Evolutionary conservation across 2,797 vertebrate species (phyloP), one percentile per base, ranked within the genome.

Genomic region (Coluber constrictor): DNA sequence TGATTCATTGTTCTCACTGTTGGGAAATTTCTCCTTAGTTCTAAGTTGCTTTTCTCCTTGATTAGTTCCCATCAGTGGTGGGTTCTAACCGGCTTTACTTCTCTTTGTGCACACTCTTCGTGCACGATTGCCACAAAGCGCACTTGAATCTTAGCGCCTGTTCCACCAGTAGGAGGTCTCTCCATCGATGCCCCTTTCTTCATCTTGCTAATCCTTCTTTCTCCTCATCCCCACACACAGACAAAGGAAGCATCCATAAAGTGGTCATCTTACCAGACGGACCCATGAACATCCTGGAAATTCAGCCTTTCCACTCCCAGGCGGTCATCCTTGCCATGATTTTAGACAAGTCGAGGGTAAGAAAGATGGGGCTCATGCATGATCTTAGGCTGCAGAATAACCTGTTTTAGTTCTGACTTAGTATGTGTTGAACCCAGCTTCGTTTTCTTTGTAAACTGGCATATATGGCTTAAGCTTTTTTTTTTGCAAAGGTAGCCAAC

Each of bases 171-270:
- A 18, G n/a, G 29, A 15, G 20, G 8, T 25, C 88, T 29, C n/a
- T 18, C n/a, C 8, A 86, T 43, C 32, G 9, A 51, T 8, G 5
- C 3, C 2, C 25, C 59, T 86, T 25, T 11, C 12, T 47, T 8
- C n/a, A 3, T 18, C 43, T 55, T 6, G 15, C 32, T 56, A 63
- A 90, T 90, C 57, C 90, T 7, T 1, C 57, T 95, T 92, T 70
- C n/a, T 70, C 18, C 20, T 9, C 27, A 60, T 93, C 93, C 93
- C 89, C 90, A 10, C 25, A 66, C 91, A 37, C 63, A 98, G 98
- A 98, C 95, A 97, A 94, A 83, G 98, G 98, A 12, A 97, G 97
- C 92, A 96, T 98, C 93, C 98, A 98, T 95, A 98, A 98, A 94
- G 95, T 98, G 0, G 96, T 97, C 43, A 96, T 97, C 92, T 91